Percentiles rank a stretch among this genome's conserved stretches.
Conservation (phyloP, 2,888 invertebrate genomes). For the Patella depressa region DNA sequence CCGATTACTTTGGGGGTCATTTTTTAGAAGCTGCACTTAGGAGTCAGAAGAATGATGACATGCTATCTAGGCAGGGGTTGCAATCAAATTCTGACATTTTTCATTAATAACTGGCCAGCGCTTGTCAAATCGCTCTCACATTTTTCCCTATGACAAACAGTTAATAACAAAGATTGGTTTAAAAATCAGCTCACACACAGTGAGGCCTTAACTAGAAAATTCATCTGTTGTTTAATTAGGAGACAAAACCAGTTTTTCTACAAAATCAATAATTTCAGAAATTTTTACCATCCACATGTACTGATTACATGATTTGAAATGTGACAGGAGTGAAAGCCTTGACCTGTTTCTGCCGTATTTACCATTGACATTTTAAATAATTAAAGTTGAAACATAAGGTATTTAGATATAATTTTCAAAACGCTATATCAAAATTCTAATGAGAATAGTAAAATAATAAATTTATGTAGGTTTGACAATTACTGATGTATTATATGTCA, state of each 20-base stretch:
- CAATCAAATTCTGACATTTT: conserved; percentile 11
- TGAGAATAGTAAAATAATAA: too few relatives aligned
- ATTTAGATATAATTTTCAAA: too few relatives aligned
- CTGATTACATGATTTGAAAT: background rate
- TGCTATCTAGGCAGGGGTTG: background rate
- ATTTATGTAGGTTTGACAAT: too few relatives aligned
- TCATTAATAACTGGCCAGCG: conserved; percentile 8
- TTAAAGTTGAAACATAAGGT: too few relatives aligned
- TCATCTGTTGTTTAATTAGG: too few relatives aligned
- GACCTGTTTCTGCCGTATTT: background rate
- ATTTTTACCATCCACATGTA: background rate
- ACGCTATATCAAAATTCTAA: too few relatives aligned
- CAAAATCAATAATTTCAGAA: too few relatives aligned
- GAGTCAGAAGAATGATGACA: background rate
- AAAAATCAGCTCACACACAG: too few relatives aligned
- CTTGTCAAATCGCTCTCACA: conserved; percentile 9
- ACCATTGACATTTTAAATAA: background rate
- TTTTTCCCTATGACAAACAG: background rate
- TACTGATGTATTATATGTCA: too few relatives aligned
- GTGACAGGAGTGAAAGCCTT: background rate
- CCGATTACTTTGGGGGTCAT: conserved; percentile 10
- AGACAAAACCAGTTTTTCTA: too few relatives aligned
- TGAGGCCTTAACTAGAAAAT: too few relatives aligned
- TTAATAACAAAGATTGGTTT: background rate
- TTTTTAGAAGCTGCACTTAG: background rate